Percentiles rank a stretch among this genome's conserved stretches.
Evolutionary conservation across 2,888 invertebrate genomes (phyloP).

Genomic region (Argynnis bischoffii): DNA sequence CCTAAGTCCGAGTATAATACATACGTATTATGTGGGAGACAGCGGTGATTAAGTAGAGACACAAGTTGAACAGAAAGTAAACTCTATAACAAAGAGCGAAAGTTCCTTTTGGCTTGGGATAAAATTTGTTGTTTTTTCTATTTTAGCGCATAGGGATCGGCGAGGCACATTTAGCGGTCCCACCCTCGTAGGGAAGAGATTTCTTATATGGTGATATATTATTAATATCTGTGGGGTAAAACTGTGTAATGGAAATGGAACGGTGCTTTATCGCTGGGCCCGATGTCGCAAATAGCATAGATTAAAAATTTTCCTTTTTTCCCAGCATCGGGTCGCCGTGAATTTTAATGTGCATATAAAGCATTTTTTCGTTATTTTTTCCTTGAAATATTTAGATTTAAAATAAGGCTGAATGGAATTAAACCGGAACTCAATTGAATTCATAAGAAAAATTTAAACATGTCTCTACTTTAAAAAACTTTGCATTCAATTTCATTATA

Average conservation of each 20-base stretch:
- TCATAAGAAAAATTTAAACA: neutral
- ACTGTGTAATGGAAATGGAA: conserved; percentile 60
- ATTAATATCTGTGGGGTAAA: conserved; percentile 73
- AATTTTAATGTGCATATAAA: conserved; percentile 29
- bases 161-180: conserved; percentile 67
- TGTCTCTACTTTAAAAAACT: too few relatives aligned
- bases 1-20: conserved; percentile 74
- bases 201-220: conserved; percentile 79
- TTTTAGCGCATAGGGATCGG: conserved; percentile 63
- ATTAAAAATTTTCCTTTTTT: conserved; percentile 34
- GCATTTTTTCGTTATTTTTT: conserved; percentile 5
- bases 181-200: conserved; percentile 72
- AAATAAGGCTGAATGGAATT: neutral
- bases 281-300: conserved; percentile 50
- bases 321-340: neutral
- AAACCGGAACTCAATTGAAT: neutral
- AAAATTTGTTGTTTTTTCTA: conserved; percentile 52
- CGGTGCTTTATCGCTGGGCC: conserved; percentile 58
- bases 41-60: conserved; percentile 69
- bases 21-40: conserved; percentile 70
- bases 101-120: conserved; percentile 45
- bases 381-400: neutral
- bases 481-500: neutral
- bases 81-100: conserved; percentile 44
- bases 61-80: conserved; percentile 42